phyloP scores from a whole-genome alignment of 1,140 invertebrate genomes.

The Drosophila grimshawi region DNA sequence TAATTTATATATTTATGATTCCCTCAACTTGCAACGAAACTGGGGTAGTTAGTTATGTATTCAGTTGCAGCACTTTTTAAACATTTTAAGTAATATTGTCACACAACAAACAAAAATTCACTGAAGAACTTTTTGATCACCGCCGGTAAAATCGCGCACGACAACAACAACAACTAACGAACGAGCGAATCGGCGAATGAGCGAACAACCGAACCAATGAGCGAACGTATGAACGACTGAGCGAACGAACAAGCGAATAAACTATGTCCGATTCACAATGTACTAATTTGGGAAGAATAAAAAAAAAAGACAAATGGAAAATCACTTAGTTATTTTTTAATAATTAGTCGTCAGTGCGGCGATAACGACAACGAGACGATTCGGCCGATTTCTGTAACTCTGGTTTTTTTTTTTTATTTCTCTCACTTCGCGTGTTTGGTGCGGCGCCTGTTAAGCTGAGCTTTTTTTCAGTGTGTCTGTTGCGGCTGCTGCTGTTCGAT shows the following conservation, averaged over 20 bases:
- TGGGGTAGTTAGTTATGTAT: slow-evolving; percentile 16
- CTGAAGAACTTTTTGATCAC: slow-evolving; percentile 55
- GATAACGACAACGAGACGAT: background rate
- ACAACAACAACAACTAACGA: slow-evolving; percentile 13
- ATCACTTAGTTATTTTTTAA: background rate
- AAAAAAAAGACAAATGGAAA: background rate
- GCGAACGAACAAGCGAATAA: background rate
- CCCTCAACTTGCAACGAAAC: background rate
- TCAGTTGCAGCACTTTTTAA: slow-evolving; percentile 30
- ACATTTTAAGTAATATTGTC: slow-evolving; percentile 41
- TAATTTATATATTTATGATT: slow-evolving; percentile 3
- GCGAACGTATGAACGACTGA: no score
- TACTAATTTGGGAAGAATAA: background rate
- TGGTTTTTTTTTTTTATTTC: background rate
- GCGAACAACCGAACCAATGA: background rate
- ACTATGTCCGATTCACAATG: background rate
- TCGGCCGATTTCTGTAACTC: background rate
- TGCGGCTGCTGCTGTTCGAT: slow-evolving; percentile 67
- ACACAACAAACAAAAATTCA: slow-evolving; percentile 76
- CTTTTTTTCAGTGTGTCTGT: slow-evolving; percentile 40
- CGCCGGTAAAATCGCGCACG: slow-evolving; percentile 58
- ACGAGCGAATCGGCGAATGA: slow-evolving; percentile 10
- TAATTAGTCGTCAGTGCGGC: no score
- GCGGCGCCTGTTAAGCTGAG: slow-evolving; percentile 51
- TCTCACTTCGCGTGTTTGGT: slow-evolving; percentile 22